Evolutionary conservation across 2,888 invertebrate species (phyloP).

Genomic region (Pherbina coryleti): DNA sequence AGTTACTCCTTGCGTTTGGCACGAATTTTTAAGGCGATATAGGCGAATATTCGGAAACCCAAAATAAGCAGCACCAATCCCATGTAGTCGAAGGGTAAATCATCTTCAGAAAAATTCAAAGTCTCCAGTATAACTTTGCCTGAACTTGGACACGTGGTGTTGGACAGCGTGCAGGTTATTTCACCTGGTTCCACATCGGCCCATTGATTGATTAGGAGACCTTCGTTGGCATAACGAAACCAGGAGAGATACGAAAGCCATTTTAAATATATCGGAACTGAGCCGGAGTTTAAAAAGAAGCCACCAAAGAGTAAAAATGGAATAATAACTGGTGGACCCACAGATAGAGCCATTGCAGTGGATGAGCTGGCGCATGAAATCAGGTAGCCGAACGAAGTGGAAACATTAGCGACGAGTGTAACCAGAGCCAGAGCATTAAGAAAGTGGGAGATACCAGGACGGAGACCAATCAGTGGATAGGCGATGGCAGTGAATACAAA

Average conservation of each 20-base stretch:
- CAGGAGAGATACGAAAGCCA: slow-evolving; percentile 92
- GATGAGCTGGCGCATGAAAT: slow-evolving; percentile 89
- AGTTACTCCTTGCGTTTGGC: slow-evolving; percentile 74
- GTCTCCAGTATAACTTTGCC: slow-evolving; percentile 84
- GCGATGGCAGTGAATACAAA: slow-evolving; percentile 84
- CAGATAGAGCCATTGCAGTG: slow-evolving; percentile 88
- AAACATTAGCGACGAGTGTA: slow-evolving; percentile 87
- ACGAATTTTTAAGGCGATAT: slow-evolving; percentile 79
- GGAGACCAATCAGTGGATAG: slow-evolving; percentile 91
- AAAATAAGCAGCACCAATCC: slow-evolving; percentile 79
- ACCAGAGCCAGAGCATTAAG: slow-evolving; percentile 79
- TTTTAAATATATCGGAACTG: slow-evolving; percentile 85
- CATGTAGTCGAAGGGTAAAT: slow-evolving; percentile 80
- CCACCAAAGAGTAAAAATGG: slow-evolving; percentile 96
- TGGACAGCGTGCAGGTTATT: slow-evolving; percentile 81
- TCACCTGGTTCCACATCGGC: slow-evolving; percentile 77
- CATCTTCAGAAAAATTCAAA: slow-evolving; percentile 79
- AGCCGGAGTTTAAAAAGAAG: slow-evolving; percentile 92
- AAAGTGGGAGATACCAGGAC: slow-evolving; percentile 80
- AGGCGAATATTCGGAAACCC: slow-evolving; percentile 82
- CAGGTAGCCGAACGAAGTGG: slow-evolving; percentile 91
- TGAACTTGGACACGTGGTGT: slow-evolving; percentile 82
- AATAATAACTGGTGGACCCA: slow-evolving; percentile 92
- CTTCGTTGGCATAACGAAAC: slow-evolving; percentile 94
- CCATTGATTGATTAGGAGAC: slow-evolving; percentile 91